phyloP scores from a whole-genome alignment of 1,140 invertebrate species.

The Meloidogyne chitwoodi region DNA sequence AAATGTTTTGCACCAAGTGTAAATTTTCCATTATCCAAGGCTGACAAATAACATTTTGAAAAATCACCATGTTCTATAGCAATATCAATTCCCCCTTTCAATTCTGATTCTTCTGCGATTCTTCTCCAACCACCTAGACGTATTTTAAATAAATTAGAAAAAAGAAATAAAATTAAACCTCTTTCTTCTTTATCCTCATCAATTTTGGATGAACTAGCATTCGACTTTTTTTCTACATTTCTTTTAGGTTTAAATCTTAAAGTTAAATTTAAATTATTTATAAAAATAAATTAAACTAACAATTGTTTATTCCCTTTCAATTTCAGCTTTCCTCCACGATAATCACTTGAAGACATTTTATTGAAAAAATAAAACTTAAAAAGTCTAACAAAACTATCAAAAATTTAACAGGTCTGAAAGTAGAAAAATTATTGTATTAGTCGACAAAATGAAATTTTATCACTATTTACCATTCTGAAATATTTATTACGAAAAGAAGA shows the following conservation, averaged over 20 bases:
- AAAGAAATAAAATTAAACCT: slow-evolving; percentile 12
- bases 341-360: not conserved
- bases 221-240: slow-evolving; percentile 27
- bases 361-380: not conserved
- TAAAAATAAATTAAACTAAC: slow-evolving; percentile 26
- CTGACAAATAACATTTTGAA: slow-evolving; percentile 37
- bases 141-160: not conserved
- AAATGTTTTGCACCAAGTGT: slow-evolving; percentile 43
- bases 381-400: too few relatives aligned
- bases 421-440: too few relatives aligned
- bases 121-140: slow-evolving; percentile 43
- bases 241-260: slow-evolving; percentile 44
- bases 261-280: slow-evolving; percentile 24
- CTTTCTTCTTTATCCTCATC: slow-evolving; percentile 39
- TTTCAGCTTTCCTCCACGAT: slow-evolving; percentile 34
- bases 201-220: not conserved
- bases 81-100: slow-evolving; percentile 41
- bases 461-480: too few relatives aligned
- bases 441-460: too few relatives aligned
- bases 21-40: slow-evolving; percentile 44
- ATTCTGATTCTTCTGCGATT: slow-evolving; percentile 36
- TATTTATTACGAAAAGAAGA: too few relatives aligned
- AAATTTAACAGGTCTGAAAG: too few relatives aligned
- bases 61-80: slow-evolving; percentile 38
- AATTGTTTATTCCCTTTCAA: slow-evolving; percentile 41